These are phyloP conservation scores for Ormyrus labotus DNA, from an alignment of 2,888 invertebrate genomes.

Conservation along the genomic window DNA sequence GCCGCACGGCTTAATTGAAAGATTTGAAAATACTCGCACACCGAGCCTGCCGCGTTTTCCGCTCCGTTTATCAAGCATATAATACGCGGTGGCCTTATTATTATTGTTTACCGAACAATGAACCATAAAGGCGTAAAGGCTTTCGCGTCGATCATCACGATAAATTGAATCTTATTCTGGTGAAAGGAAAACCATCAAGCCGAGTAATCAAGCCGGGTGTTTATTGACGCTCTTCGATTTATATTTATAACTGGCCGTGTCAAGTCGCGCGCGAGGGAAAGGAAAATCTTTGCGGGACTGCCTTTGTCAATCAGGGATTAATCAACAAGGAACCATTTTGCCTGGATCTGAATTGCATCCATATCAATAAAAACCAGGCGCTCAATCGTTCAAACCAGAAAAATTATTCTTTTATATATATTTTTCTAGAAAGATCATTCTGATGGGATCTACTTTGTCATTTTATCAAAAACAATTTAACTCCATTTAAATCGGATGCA, in stretches of 20 bases:
- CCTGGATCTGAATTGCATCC: too few species aligned
- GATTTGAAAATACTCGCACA: not conserved
- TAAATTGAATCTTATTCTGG: slow-evolving; percentile 30
- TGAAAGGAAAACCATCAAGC: slow-evolving; percentile 25
- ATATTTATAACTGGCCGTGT: slow-evolving; percentile 35
- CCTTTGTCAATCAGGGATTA: slow-evolving; percentile 12
- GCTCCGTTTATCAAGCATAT: too few species aligned
- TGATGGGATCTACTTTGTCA: too few species aligned
- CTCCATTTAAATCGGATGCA: too few species aligned
- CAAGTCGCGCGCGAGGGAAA: not conserved
- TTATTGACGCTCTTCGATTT: slow-evolving; percentile 42
- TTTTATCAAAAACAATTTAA: too few species aligned
- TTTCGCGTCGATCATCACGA: not conserved
- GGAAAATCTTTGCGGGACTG: not conserved
- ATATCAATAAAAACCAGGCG: not conserved
- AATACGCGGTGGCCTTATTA: not conserved
- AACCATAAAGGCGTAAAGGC: slow-evolving; percentile 12
- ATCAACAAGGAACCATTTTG: not conserved
- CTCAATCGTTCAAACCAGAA: not conserved
- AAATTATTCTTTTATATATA: not conserved
- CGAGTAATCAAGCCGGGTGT: slow-evolving; percentile 28
- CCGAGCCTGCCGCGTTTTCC: not conserved
- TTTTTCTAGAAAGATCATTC: too few species aligned
- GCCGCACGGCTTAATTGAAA: not conserved
- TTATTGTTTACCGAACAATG: slow-evolving; percentile 6